Base-by-base conservation (phyloP, 92 coral and sea anemone species). In the Plumapathes pennacea region DNA sequence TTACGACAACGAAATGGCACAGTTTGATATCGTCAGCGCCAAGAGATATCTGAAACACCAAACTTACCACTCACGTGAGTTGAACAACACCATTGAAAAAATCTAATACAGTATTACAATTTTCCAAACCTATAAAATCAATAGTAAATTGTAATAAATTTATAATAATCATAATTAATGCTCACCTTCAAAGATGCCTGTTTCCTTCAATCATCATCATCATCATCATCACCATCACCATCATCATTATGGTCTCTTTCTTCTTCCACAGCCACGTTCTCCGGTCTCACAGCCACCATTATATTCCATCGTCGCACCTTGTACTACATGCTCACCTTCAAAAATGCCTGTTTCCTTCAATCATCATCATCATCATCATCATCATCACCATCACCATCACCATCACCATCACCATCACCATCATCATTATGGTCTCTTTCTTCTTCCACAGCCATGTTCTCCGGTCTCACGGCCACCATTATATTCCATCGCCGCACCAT, bases 1-100 rank as follows among this genome's bases (percentile, higher is more conserved):
- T 25, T 92, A 88, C 33, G 98, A 92, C 77, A 48, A 71, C 0
- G 94, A 92, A 46, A 92, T 92, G 98, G 98, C 98, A n/a, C 98
- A 92, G 80, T 92, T 88, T 50, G 85, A 78, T 40, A 83, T 92
- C 47, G 64, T 74, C 15, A 77, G 82, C 20, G 96, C 95, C 26
- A 83, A 62, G 64, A 65, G 96, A 69, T 67, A 69, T 33, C 77
- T 78, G 10, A 92, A 92, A 54, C 96, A 88, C 46, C 22, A 68
- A 38, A 76, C 84, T 45, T 92, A 87, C 38, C 98, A 92, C 59
- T 92, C 98, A 17, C 60, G 98, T 92, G 65, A 33, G 40, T 8
- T 34, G 40, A 8, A 34, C n/a, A n/a, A 34, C 40, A 34, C 8
- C n/a, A 34, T 8, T 34, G n/a, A 8, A 8, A 34, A 34, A 8